Base-by-base conservation (phyloP, 2,113 vertebrate genomes). In the Mus pahari region DNA sequence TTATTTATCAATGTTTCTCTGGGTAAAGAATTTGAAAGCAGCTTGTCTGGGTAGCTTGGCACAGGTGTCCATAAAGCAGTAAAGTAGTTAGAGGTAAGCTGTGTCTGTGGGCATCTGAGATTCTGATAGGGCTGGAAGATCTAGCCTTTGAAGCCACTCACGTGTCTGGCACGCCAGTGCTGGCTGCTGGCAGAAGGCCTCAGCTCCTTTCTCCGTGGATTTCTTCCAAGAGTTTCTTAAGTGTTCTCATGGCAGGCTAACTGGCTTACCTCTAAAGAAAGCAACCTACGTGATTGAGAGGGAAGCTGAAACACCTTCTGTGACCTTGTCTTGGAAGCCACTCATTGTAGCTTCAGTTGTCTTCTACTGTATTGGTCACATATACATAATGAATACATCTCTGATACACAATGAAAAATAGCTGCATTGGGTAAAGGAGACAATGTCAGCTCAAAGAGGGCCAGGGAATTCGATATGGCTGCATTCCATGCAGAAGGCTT, bases 1-100 rank as follows among this genome's bases (percentile, higher is more conserved):
- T 94, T 84, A 58, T 81, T 82, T 81, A 26, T 89, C 33, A 55
- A 33, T 48, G 77, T 24, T 90, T 90, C 64, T 90, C 50, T 94
- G 45, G 22, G 14, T 64, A 91, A 89, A 77, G 7, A 79, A 64
- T 75, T 58, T 81, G 48, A 73, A 79, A 73, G 53, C 84, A 88
- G 22, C 64, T 60, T 71, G 39, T 11, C 75, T 81, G 7, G 3
- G 1, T 53, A 48, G 79, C 33, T 48, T 90, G 81, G 50, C 53
- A 77, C 48, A 14, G 42, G 17, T 58, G 45, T 89, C 33, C 50
- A 7, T n/a, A 45, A 73, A 79, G 31, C 39, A 64, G 20, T 48
- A 7, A 48, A 48, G 48, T 11, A 92, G 81, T 90, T 48, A 66
- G 81, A 87, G 36, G 16, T 50, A 75, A 90, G 16, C 64, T 88